phyloP scores from a whole-genome alignment of 2,113 vertebrate genomes.

The Paedocypris sp. region DNA sequence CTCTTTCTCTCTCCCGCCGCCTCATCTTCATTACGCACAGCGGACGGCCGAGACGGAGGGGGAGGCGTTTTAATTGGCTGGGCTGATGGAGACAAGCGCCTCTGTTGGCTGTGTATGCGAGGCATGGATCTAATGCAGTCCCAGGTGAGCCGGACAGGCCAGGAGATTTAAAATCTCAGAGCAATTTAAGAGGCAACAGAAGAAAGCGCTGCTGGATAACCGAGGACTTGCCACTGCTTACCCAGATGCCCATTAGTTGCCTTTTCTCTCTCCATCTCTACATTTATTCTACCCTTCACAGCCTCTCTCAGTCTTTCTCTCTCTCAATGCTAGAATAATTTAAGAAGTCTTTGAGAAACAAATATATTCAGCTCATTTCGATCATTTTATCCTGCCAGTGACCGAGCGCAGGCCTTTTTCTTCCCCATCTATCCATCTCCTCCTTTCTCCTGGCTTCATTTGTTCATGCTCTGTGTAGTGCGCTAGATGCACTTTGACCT shows the following conservation, averaged over 20 bases:
- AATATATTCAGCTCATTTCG: not conserved
- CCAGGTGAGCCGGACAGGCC: constrained; percentile 51
- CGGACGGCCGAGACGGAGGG: constrained; percentile 35
- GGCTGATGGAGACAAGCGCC: constrained; percentile 53
- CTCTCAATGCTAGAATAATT: constrained; percentile 6
- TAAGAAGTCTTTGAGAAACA: not conserved
- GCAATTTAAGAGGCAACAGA: constrained; percentile 60
- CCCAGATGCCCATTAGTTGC: constrained; percentile 47
- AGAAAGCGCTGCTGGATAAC: constrained; percentile 43
- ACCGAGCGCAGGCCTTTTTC: not conserved
- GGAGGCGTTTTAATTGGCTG: constrained; percentile 57
- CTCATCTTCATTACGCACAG: constrained; percentile 48
- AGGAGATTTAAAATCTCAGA: constrained; percentile 56
- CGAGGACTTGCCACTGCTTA: constrained; percentile 38
- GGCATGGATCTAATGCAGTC: constrained; percentile 58
- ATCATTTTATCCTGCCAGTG: not conserved
- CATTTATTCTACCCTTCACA: not conserved
- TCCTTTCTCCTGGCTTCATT: not conserved
- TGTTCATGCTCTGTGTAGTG: constrained; percentile 2
- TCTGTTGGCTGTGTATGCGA: constrained; percentile 54
- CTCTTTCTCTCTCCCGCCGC: not conserved
- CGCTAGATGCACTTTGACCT: constrained; percentile 4
- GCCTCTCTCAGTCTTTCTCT: not conserved
- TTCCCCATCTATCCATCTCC: not conserved
- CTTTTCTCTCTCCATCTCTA: constrained; percentile 26